Percentiles rank a stretch among this genome's conserved stretches.
These are phyloP conservation scores for Diadumene lineata DNA, from an alignment of 92 coral and sea anemone species.

Conservation along the genomic window DNA sequence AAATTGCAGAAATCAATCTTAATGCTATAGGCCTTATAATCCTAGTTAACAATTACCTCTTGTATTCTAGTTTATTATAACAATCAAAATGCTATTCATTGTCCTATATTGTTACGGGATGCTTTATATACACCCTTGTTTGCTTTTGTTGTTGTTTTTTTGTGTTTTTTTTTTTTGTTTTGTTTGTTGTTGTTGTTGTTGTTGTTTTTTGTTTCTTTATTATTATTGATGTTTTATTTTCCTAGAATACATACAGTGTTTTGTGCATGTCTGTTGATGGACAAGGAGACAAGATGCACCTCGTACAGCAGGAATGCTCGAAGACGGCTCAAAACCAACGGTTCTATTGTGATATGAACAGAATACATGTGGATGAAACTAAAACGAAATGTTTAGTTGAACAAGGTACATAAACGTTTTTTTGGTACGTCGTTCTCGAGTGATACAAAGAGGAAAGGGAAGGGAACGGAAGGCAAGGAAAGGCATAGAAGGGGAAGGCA, in stretches of 20 bases:
- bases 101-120: too few species aligned
- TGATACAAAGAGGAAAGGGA: neutral
- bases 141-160: too few species aligned
- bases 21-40: too few species aligned
- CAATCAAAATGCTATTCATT: too few species aligned
- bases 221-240: neutral
- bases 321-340: slow-evolving; percentile 33
- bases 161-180: too few species aligned
- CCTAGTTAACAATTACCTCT: too few species aligned
- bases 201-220: neutral
- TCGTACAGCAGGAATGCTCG: slow-evolving; percentile 44
- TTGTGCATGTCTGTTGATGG: slow-evolving; percentile 45
- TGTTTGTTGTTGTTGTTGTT: too few species aligned
- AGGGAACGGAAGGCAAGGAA: too few species aligned
- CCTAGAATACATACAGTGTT: slow-evolving; percentile 51
- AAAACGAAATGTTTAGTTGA: slow-evolving; percentile 16
- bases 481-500: too few species aligned
- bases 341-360: slow-evolving; percentile 46
- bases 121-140: too few species aligned
- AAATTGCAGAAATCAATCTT: too few species aligned
- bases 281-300: slow-evolving; percentile 31
- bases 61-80: too few species aligned
- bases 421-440: neutral
- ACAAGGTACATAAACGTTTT: slow-evolving; percentile 8
- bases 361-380: slow-evolving; percentile 1